Conservation (phyloP, 2,113 vertebrate genomes). For the Gorilla gorilla region DNA sequence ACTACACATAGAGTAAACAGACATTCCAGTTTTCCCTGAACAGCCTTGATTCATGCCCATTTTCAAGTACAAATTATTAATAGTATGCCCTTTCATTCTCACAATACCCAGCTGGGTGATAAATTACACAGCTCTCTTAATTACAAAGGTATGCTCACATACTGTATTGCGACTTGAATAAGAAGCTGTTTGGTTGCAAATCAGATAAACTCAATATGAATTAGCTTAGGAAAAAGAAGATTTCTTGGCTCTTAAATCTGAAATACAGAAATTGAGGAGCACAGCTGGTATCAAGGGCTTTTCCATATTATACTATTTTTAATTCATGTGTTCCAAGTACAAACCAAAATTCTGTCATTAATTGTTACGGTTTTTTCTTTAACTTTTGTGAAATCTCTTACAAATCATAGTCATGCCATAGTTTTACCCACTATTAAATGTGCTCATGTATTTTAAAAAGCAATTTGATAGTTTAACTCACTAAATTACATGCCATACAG, state of each 20-base stretch:
- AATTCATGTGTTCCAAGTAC: not conserved
- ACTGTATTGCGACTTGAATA: not conserved
- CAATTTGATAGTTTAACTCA: not conserved
- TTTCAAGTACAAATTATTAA: constrained; percentile 24
- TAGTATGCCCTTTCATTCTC: not conserved
- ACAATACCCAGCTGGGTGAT: not conserved
- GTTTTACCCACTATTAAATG: not conserved
- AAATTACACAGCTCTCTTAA: constrained; percentile 15
- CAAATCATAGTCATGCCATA: not conserved
- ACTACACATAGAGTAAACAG: not conserved
- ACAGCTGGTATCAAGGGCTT: not conserved
- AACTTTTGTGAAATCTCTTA: not conserved
- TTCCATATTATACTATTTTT: not conserved
- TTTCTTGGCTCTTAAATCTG: not conserved
- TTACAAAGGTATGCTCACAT: not conserved
- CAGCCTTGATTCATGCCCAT: not conserved
- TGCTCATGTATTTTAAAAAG: not conserved
- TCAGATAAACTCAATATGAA: not conserved
- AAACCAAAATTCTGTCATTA: not conserved
- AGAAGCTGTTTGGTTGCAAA: not conserved
- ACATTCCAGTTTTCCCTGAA: not conserved
- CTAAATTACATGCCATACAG: not conserved
- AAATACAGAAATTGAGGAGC: not conserved
- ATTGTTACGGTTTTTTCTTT: not conserved
- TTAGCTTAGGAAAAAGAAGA: not conserved